A percentile compares a stretch with the other conserved stretches of the same genome.
These are phyloP conservation scores for Cossypha dichroa DNA, from an alignment of 2,797 vertebrate species.

Conservation along the genomic window DNA sequence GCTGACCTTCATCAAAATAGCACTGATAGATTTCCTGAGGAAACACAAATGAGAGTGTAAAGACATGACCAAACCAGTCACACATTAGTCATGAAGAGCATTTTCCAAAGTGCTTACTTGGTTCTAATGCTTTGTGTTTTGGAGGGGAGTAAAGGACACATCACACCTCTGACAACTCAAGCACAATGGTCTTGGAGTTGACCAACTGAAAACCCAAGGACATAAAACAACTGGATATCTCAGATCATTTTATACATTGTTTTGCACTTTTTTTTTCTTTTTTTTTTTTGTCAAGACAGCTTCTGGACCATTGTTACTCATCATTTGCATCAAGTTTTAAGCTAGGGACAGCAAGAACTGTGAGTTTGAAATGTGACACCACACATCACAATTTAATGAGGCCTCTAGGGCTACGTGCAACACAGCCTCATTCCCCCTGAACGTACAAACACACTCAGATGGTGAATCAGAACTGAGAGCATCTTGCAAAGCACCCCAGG, in stretches of 20 bases:
- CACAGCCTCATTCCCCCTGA: neutral
- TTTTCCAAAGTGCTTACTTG: neutral
- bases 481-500: constrained; percentile 56
- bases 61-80: neutral
- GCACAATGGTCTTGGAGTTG: neutral
- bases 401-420: constrained; percentile 53
- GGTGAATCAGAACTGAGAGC: constrained; percentile 2
- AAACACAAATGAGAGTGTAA: neutral
- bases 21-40: neutral
- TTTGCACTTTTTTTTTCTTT: neutral
- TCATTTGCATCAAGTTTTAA: constrained; percentile 61
- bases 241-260: neutral
- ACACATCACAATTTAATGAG: constrained; percentile 72
- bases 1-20: constrained; percentile 50
- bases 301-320: constrained; percentile 29
- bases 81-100: neutral
- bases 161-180: neutral
- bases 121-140: neutral
- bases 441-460: neutral
- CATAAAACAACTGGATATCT: neutral
- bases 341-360: constrained; percentile 29
- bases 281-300: neutral
- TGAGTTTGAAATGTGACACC: constrained; percentile 55
- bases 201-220: neutral
- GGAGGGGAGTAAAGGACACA: neutral